Percentiles rank a stretch among this genome's conserved stretches.
Conservation (phyloP, 2,888 invertebrate genomes). For the Ariolimax columbianus region DNA sequence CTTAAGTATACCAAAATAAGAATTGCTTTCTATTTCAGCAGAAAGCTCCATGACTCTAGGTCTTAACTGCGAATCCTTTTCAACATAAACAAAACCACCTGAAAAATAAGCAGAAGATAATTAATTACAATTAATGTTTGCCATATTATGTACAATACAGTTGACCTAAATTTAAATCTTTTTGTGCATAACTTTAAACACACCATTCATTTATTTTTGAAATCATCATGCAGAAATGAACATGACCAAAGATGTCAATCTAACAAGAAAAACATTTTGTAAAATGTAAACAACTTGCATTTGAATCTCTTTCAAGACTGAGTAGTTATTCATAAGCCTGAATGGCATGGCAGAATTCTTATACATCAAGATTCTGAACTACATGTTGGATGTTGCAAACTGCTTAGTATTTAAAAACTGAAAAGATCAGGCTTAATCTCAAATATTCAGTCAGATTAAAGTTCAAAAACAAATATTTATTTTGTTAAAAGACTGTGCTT, state of each 20-base stretch:
- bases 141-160: not conserved
- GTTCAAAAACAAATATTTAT: no score
- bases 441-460: no score
- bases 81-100: slow-evolving; percentile 58
- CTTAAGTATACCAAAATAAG: slow-evolving; percentile 57
- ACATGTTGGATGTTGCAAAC: no score
- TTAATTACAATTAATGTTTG: not conserved
- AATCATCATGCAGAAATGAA: not conserved
- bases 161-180: not conserved
- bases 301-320: no score
- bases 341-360: no score
- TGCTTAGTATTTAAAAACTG: no score
- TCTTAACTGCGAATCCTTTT: slow-evolving; percentile 37
- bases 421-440: no score
- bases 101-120: not conserved
- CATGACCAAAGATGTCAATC: not conserved
- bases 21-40: slow-evolving; percentile 52
- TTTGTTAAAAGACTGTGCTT: no score
- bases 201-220: not conserved
- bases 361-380: no score
- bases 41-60: slow-evolving; percentile 53
- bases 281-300: no score
- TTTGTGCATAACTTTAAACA: not conserved
- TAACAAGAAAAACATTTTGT: no score
- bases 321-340: no score